Base-by-base conservation (phyloP, 2,797 vertebrate genomes). In the Fistularia tabacaria region DNA sequence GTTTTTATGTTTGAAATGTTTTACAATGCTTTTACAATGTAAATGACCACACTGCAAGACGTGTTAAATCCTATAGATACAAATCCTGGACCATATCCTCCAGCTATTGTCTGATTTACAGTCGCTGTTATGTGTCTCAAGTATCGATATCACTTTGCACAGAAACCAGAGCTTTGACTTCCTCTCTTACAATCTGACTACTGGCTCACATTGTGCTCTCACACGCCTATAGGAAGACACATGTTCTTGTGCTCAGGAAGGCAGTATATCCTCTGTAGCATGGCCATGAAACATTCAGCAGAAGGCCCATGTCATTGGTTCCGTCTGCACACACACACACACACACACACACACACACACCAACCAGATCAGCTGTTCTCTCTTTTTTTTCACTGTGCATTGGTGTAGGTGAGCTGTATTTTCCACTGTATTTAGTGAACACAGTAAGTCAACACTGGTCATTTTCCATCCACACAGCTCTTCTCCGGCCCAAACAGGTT, bases 111-210 rank as follows among this genome's bases (percentile, higher is more conserved):
- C 25, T 25, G 14, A 41, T 51, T 51, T 15, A 39, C 41, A 40
- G 38, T 40, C 6, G 10, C 10, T 51, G 38, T 41, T 14, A 54
- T 37, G 53, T 52, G 15, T 44, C 46, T 49, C 9, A 56, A 41
- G 73, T 65, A 82, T 85, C 67, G 46, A 65, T 48, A 85, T 85
- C 71, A 75, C 36, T 39, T 60, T 49, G 46, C 46, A 15, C 41
- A 57, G 86, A 78, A 80, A 90, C 67, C 49, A 68, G 87, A 88
- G 71, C 73, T 53, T 47, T 7, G 7, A 46, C 64, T 89, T 87
- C 85, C 83, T 88, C 61, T 77, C 44, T 53, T 14, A 69, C 56
- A 80, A 85, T 71, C 60, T 54, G 83, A 85, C 72, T 79, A 77
- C 60, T 40, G 11, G 9, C 37, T 82, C 66, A 77, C 2, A 0